A percentile compares a stretch with the other conserved stretches of the same genome.
These are phyloP conservation scores for Danaus chrysippus DNA, from an alignment of 2,888 invertebrate species.

Conservation along the genomic window DNA sequence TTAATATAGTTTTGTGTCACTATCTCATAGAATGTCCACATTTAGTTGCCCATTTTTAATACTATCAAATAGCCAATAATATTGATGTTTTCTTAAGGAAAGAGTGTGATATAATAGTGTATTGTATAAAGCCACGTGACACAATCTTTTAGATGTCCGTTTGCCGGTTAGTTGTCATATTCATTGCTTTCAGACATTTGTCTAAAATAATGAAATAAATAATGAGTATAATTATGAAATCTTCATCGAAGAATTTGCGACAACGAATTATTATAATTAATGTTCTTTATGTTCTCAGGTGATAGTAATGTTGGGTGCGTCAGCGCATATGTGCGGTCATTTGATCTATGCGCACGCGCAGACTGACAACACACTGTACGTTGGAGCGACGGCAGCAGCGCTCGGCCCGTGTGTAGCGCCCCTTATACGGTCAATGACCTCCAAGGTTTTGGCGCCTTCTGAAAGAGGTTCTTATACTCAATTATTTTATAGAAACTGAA, in stretches of 20 bases:
- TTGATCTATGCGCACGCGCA: conserved; percentile 82
- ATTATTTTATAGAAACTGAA: too few relatives aligned
- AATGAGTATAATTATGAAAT: background rate
- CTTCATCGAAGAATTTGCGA: background rate
- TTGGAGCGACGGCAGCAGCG: conserved; percentile 86
- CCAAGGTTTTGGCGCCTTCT: conserved; percentile 84
- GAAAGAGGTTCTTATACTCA: conserved; percentile 81
- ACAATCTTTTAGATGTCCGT: too few relatives aligned
- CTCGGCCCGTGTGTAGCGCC: conserved; percentile 89
- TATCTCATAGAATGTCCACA: too few relatives aligned
- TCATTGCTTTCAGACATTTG: background rate
- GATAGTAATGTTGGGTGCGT: conserved; percentile 85
- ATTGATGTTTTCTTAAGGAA: too few relatives aligned
- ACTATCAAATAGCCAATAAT: too few relatives aligned
- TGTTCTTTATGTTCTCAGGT: conserved; percentile 50
- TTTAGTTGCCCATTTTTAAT: too few relatives aligned
- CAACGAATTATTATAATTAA: too few relatives aligned
- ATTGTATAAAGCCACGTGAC: too few relatives aligned
- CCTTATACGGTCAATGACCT: conserved; percentile 88
- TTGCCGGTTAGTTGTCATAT: background rate
- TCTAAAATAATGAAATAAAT: background rate
- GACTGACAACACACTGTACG: conserved; percentile 79
- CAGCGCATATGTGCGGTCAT: conserved; percentile 84
- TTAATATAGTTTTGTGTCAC: too few relatives aligned
- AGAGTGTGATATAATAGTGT: too few relatives aligned